A percentile compares a stretch with the other conserved stretches of the same genome.
Evolutionary conservation across 2,113 vertebrate species (phyloP).

Genomic region (Nesospiza acunhae): DNA sequence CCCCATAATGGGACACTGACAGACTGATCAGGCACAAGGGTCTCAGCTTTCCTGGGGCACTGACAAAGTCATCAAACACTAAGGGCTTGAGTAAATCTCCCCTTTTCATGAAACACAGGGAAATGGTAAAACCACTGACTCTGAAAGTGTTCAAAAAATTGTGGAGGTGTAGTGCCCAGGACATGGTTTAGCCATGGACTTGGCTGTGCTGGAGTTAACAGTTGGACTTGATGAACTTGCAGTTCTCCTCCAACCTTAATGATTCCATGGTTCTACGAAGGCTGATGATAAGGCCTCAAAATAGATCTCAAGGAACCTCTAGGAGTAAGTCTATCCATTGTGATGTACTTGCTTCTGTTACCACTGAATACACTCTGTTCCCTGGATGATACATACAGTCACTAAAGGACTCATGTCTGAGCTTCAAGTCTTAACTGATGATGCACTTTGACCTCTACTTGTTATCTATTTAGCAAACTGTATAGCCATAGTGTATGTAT

Average conservation of each 20-base stretch:
- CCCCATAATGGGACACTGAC: background rate
- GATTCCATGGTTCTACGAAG: background rate
- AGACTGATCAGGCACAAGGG: background rate
- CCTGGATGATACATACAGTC: background rate
- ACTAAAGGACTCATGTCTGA: background rate
- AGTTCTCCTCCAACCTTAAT: background rate
- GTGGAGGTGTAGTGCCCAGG: background rate
- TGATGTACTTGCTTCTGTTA: background rate
- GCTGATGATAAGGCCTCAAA: background rate
- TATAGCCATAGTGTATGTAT: background rate
- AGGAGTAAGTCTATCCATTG: background rate
- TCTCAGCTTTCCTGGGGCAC: background rate
- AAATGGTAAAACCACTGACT: background rate
- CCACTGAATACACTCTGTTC: background rate
- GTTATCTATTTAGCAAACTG: background rate
- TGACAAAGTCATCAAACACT: background rate
- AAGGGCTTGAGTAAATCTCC: background rate
- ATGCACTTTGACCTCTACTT: accelerated
- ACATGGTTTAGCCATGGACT: background rate
- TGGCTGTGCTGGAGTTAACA: background rate
- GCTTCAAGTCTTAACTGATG: background rate
- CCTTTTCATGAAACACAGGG: background rate
- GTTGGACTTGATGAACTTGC: background rate
- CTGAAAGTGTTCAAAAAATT: background rate
- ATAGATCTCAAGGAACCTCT: background rate